Base-by-base conservation (phyloP, 2,113 vertebrate species). In the Psittacara wagleri region DNA sequence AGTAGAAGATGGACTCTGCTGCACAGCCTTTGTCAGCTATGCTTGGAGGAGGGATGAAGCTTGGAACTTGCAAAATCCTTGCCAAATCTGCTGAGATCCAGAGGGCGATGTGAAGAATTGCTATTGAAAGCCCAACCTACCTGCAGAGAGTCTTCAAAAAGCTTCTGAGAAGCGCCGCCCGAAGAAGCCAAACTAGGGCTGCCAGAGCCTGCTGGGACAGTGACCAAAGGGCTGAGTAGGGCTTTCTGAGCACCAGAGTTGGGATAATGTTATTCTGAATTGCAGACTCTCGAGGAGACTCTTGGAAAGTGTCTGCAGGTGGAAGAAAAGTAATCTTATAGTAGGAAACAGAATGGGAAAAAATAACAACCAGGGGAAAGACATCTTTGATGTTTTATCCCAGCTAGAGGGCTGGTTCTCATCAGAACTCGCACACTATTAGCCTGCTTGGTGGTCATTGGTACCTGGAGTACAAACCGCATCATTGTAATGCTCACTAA, bases 401-500 rank as follows among this genome's bases (percentile, higher is more conserved):
- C 64, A 88, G 85, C 68, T 80, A 80, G 88, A 97, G 80, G 64
- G 76, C 86, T 96, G 64, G 23, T 57, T 93, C 80, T 86, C 79
- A 31, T 96, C 94, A 92, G 90, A 78, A 66, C 49, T 84, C 0
- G 0, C 19, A 81, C 61, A 8, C 94, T 95, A 94, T 90, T 79
- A 57, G 69, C 35, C 83, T 88, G 51, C 79, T 90, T 88, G 3
- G 46, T 94, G 92, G 88, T 57, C 85, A 88, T 3, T 86, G 93
- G 79, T 92, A 76, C 76, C 92, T 92, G 83, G 76, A 95, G 76
- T 93, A 93, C 92, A 95, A 96, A 88, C 80, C 83, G 75, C 90
- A 52, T 95, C 90, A 92, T 92, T 86, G 86, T 96, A 96, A 92
- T 90, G 92, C 88, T 94, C 90, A 68, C 90, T 95, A 84, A 96